phyloP scores from a whole-genome alignment of 2,888 invertebrate species.

The Clitarchus hookeri region DNA sequence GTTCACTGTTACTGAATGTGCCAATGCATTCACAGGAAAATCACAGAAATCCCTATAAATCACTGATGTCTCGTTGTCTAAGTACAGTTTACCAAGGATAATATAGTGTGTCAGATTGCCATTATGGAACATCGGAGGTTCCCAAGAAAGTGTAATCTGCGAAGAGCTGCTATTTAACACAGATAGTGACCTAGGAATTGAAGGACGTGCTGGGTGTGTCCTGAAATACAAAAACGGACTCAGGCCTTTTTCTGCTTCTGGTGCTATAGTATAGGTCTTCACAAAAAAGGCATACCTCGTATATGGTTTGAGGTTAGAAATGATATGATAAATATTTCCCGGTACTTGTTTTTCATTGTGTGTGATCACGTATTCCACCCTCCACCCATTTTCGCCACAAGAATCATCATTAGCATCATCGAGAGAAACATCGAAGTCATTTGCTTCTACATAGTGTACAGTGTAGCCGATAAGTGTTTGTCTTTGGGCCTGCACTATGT shows the following conservation, averaged over 20 bases:
- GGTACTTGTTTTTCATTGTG: neutral
- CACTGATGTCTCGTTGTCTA: constrained; percentile 20
- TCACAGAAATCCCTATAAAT: constrained; percentile 12
- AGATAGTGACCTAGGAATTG: constrained; percentile 46
- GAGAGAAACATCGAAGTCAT: neutral
- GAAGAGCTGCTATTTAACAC: constrained; percentile 48
- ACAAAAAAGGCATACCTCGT: constrained; percentile 77
- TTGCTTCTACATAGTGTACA: constrained; percentile 64
- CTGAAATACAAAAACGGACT: constrained; percentile 57
- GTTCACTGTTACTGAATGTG: neutral
- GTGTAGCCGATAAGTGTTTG: constrained; percentile 64
- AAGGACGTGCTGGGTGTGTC: constrained; percentile 55
- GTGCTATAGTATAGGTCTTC: constrained; percentile 62
- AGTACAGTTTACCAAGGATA: constrained; percentile 1
- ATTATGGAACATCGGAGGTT: constrained; percentile 61
- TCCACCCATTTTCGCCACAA: constrained; percentile 1
- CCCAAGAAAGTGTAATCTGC: constrained; percentile 60
- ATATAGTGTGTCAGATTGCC: constrained; percentile 64
- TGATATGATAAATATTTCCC: neutral
- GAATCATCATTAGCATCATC: neutral
- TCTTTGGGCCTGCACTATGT: constrained; percentile 49
- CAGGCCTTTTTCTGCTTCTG: constrained; percentile 52
- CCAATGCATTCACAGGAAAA: neutral
- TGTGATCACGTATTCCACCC: neutral
- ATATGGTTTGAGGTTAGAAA: constrained; percentile 60